Evolutionary conservation across 1,140 invertebrate genomes (phyloP), one percentile per base, ranked within the genome.

Genomic region (Sycophila sp.): DNA sequence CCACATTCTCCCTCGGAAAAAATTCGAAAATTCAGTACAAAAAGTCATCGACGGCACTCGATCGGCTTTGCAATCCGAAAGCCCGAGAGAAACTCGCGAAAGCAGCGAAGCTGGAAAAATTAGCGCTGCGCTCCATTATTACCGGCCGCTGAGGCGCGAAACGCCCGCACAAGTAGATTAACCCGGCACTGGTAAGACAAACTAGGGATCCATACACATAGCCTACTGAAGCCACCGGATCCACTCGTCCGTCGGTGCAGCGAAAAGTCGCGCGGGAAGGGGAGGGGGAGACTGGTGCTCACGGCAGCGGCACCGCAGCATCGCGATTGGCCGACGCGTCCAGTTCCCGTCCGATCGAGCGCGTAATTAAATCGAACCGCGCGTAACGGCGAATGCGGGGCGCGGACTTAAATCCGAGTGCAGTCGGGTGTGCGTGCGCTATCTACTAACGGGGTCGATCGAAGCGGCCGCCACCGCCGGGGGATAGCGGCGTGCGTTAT

Each of bases 381-480:
- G 58, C 56, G 42, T 69, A 60, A 60, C 60, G 56, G 24, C 30
- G 19, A 36, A n/a, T 55, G 3, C n/a, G 17, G 17, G 32, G 4
- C 49, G 2, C 38, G 36, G 15, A 34, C 38, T 58, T 56, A 45
- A 67, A 56, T 58, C 51, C 24, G n/a, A 65, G 28, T 1, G n/a
- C 34, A 10, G 15, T 13, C 22, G 3, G 2, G n/a, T 10, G 26
- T 40, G 17, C 4, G 22, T 47, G 22, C 5, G 3, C n/a, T n/a
- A n/a, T n/a, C n/a, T n/a, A n/a, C 2, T 22, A 68, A 68, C 66
- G 28, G 34, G 67, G 67, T 69, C 67, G 47, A 69, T 69, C 67
- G 67, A 69, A 62, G 24, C 47, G 15, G 40, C 30, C n/a, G n/a
- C n/a, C n/a, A n/a, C n/a, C 17, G n/a, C 53, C 28, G 8, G n/a